Base-by-base conservation (phyloP, 2,797 vertebrate genomes). In the Harpagifer antarcticus region DNA sequence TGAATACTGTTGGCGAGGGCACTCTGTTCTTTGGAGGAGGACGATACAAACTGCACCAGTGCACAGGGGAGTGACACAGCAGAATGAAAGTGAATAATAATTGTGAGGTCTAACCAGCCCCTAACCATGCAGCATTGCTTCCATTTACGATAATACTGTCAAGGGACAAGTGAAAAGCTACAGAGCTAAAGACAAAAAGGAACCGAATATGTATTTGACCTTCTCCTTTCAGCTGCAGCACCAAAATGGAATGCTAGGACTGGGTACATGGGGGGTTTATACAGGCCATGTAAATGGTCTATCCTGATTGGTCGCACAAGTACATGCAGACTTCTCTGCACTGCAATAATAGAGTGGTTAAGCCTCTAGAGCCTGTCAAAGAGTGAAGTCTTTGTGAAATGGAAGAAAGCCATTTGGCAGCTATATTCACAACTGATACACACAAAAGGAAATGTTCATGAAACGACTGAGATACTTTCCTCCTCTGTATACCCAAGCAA, bases 51-150 rank as follows among this genome's bases (percentile, higher is more conserved):
- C 59, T 69, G 73, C 85, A 77, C 52, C 65, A 69, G 82, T 72
- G 79, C 75, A 88, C 67, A 68, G 45, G 63, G 69, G 77, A 79
- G 79, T 84, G 81, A 88, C 88, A 62, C 69, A 43, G 78, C 62
- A 47, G 76, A 76, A 86, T 79, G 79, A 86, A 43, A 77, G 76
- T 76, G 82, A 88, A 87, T 86, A 89, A 91, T 91, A 87, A 89
- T 66, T 82, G 87, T 77, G 74, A 72, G 72, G 82, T 75, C 79
- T 79, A 81, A 83, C 83, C 74, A 82, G 79, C 73, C 79, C 37
- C 79, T 86, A 76, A 82, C 56, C 68, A 58, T 43, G 53, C 78
- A 81, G 84, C 79, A 10, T 12, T 64, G 77, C 70, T 53, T 79
- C 40, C 17, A 14, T 66, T 87, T 74, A 84, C 17, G 58, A 78